A percentile compares a stretch with the other conserved stretches of the same genome.
Conservation (phyloP, 2,113 vertebrate species). For the Hippocampus abdominalis region DNA sequence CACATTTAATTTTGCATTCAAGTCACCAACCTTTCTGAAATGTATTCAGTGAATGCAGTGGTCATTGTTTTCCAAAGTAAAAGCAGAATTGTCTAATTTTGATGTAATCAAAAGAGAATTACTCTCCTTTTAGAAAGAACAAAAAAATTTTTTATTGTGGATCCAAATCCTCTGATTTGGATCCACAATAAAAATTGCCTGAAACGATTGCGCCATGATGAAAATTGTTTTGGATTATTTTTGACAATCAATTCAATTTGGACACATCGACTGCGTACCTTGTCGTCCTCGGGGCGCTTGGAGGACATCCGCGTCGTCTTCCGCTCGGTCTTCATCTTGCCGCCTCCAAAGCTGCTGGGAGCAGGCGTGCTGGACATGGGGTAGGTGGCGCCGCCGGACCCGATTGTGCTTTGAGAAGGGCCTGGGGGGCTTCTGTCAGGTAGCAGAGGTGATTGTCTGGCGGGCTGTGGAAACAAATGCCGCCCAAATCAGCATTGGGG, state of each 20-base stretch:
- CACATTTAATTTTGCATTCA: too few species aligned
- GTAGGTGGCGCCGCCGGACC: constrained; percentile 58
- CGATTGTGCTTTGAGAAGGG: constrained; percentile 57
- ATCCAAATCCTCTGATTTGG: too few species aligned
- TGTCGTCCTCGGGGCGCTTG: constrained; percentile 74
- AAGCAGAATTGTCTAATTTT: too few species aligned
- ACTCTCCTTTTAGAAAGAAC: too few species aligned
- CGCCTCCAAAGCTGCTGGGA: constrained; percentile 78
- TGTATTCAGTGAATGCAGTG: too few species aligned
- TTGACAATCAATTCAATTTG: neutral
- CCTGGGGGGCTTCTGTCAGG: constrained; percentile 8
- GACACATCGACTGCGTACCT: constrained; percentile 62
- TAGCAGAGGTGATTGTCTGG: constrained; percentile 70
- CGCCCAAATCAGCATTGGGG: neutral
- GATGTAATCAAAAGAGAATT: too few species aligned
- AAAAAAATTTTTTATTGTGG: too few species aligned
- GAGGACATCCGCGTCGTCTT: constrained; percentile 65
- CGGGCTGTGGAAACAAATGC: constrained; percentile 59
- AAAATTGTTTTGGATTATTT: too few species aligned
- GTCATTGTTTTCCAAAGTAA: too few species aligned
- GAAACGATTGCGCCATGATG: too few species aligned
- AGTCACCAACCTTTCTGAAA: too few species aligned
- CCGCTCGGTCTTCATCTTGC: constrained; percentile 89
- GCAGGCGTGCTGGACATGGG: constrained; percentile 79
- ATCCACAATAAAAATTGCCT: too few species aligned